These are phyloP conservation scores for Daubentonia madagascariensis DNA, from an alignment of 2,113 vertebrate species.

Conservation along the genomic window DNA sequence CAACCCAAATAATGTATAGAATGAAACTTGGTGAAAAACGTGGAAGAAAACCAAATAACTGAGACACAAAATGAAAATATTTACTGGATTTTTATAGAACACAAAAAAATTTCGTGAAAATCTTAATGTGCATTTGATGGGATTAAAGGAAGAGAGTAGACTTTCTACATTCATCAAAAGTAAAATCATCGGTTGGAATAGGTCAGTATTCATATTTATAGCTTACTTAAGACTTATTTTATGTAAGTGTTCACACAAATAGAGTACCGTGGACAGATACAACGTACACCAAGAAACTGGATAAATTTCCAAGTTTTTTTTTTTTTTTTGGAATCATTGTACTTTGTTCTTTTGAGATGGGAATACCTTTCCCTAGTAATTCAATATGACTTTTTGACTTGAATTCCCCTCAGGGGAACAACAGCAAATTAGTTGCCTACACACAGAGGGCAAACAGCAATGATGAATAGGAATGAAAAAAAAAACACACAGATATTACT, in stretches of 20 bases:
- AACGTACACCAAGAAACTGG: constrained; percentile 29
- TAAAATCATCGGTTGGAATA: not conserved
- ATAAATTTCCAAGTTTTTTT: constrained; percentile 37
- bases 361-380: constrained; percentile 72
- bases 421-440: constrained; percentile 75
- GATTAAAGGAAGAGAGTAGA: not conserved
- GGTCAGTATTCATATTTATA: constrained; percentile 33
- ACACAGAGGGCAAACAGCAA: constrained; percentile 67
- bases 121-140: not conserved
- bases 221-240: constrained; percentile 37
- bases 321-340: constrained; percentile 38
- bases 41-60: not conserved
- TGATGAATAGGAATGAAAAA: constrained; percentile 65
- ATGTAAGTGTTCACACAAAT: constrained; percentile 29
- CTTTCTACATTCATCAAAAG: not conserved
- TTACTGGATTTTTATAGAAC: constrained; percentile 32
- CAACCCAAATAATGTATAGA: constrained; percentile 49
- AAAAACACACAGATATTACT: constrained; percentile 60
- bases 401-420: constrained; percentile 72
- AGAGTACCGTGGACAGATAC: not conserved
- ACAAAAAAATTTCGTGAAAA: not conserved
- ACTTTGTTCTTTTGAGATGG: constrained; percentile 75
- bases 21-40: constrained; percentile 25
- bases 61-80: constrained; percentile 39
- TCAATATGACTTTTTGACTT: constrained; percentile 66